Evolutionary conservation across 92 coral and sea anemone species (phyloP), one percentile per base, ranked within the genome.

Genomic region (Palythoa caribaeorum): DNA sequence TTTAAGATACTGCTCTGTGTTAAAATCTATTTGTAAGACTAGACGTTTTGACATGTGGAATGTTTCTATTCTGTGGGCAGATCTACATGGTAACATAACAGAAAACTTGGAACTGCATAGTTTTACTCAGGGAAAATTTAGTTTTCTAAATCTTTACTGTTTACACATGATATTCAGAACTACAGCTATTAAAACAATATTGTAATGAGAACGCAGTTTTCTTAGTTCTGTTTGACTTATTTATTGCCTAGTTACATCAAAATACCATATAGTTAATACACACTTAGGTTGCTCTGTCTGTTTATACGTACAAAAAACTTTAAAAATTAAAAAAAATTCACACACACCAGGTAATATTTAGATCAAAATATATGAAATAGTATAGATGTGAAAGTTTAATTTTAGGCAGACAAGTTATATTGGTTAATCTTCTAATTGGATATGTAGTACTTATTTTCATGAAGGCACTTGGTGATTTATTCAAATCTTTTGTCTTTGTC

Each of bases 51-150:
- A 19, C 3, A 17, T 1, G 20, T 17, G 13, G 65, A 40, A 21
- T 38, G 28, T 37, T 37, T 2, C 5, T 3, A 53, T 5, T 7
- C 3, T 1, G 51, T 37, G 2, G 65, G n/a, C 37, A 5, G 47
- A 38, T 47, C 44, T 10, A 1, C 86, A 65, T 81, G 86, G 39
- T 16, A 63, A 81, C 86, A n/a, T 66, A 17, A 35, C 20, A 11
- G 5, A 48, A 81, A 81, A 54, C 39, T 66, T 80, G 85, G 85
- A 40, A 80, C 65, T 80, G 62, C 3, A 44, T n/a, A 19, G 8
- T n/a, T 63, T 63, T 63, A n/a, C 76, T 9, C 15, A 28, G 36
- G 65, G 2, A 14, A 13, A 13, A 59, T 59, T 70, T 35, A 1
- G 2, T 9, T 70, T 36, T 70, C 75, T 75, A 37, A 19, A 2